Evolutionary conservation across 1,140 invertebrate species (phyloP), one percentile per base, ranked within the genome.

Genomic region (Cydia strobilella): DNA sequence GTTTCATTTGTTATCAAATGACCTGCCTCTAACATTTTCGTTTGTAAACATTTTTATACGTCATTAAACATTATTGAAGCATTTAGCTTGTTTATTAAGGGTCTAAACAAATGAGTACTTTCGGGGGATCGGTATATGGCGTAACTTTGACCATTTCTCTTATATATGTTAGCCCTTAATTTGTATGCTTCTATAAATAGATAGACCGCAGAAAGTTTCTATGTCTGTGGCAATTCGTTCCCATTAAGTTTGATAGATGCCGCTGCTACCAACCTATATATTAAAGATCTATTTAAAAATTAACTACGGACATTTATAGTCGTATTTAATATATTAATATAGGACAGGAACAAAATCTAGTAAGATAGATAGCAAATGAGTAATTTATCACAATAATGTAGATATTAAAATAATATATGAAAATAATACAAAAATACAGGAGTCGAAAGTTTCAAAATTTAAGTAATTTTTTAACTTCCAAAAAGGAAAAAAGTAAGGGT

Each of bases 201-300:
- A 69, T 69, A 69, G 65, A 31, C 65, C 31, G 31, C 65, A 69
- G 65, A 69, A 69, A 35, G 65, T 69, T 69, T 69, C n/a, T 69
- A 69, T 69, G 20, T 69, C 65, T 42, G 65, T 69, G 20, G 12
- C 63, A 35, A 31, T 66, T 66, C 63, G 25, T 66, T 35, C 65
- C 65, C 65, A 69, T 35, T 69, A 69, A 35, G 35, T 69, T 69
- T 69, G 65, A 69, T 39, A 31, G 31, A 69, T 69, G 65, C 31
- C 5, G 63, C 63, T 31, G 31, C 65, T 59, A 35, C 65, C 6
- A 69, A 69, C n/a, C 15, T 69, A n/a, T n/a, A n/a, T n/a, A n/a
- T n/a, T 39, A 35, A 66, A n/a, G 27, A 69, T 69, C 13, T 39
- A 42, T 69, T 69, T 69, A 35, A 69, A 66, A 69, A 69, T 35